Evolutionary conservation across 2,888 invertebrate species (phyloP), one percentile per base, ranked within the genome.

Genomic region (Griposia aprilina): DNA sequence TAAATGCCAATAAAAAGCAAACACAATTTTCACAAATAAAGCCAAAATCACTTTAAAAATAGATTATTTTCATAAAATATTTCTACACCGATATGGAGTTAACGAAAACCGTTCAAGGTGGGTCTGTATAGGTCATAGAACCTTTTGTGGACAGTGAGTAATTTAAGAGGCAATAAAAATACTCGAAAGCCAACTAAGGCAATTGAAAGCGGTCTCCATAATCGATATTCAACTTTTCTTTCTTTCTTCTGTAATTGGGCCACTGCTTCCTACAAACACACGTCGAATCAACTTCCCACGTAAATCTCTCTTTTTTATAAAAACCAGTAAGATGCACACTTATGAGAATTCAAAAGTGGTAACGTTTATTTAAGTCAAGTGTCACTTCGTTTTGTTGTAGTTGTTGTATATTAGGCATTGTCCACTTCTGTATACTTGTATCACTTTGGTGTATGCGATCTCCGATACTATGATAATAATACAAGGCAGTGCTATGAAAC

Each of bases 201-300:
- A 68, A 84, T 71, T 81, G 82, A 83, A 80, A 86, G 76, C 72
- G 23, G 76, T 62, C 55, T 69, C 57, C 65, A 69, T 83, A 60
- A 85, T 82, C 68, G 82, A 69, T 73, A 77, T 76, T 85, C 72
- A 77, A 85, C 77, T 85, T 85, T 82, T 81, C 79, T 73, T 66
- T 80, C 59, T 84, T 65, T 57, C 41, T 82, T 71, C 30, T 62
- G 55, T 69, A 85, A 82, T 82, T 50, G n/a, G 86, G 72, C 10
- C 77, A 65, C 72, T n/a, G 77, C n/a, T 85, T 83, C 86, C 86
- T 77, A 82, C 23, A 68, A 52, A 55, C 26, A 69, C 20, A 65
- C 23, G 30, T 52, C 45, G 68, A 65, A 48, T n/a, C 60, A 57
- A 82, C 72, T 85, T 82, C 83, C 83, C 69, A 83, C 83, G 69